Base-by-base conservation (phyloP, 2,797 vertebrate species). In the Anguilla marmorata region DNA sequence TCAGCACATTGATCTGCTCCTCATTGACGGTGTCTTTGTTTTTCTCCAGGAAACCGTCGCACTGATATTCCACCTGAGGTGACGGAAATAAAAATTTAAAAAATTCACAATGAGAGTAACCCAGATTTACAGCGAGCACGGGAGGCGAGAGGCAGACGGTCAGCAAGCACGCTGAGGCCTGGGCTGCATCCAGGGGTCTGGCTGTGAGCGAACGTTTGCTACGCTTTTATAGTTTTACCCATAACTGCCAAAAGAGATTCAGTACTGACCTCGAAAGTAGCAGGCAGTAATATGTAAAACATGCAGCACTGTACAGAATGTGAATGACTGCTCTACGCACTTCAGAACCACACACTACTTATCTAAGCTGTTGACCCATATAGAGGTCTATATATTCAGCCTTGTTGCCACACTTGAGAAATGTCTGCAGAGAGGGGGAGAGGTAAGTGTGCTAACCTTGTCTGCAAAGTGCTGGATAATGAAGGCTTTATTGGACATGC, bases 21-120 rank as follows among this genome's bases (percentile, higher is more conserved):
- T 98, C 97, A 90, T 98, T 99, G 90, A 99, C 97, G 0, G 98
- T 99, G 92, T 99, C 98, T 95, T 98, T 99, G 94, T 99, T 99
- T 96, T 99, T 99, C 94, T 99, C 99, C 92, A 99, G 94, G 96
- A 99, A 99, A 48, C 98, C 97, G 85, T 96, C 96, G 93, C 98
- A 99, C 72, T 99, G 98, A 93, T 99, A 99, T 91, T 99, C 98
- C 93, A 99, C 98, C 99, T 99, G 91, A 56, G 54, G 87, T 33
- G 1, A 88, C 48, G 88, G 5, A 79, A 3, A 85, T 16, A 30
- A 52, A 74, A 1, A 69, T 1, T 41, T 21, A 60, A 0, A 7
- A 27, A 27, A 33, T 45, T 41, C 24, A 19, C 30, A 80, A 72
- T 6, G 19, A 41, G 21, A 2, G 45, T 52, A 58, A 87, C 56